Evolutionary conservation across 2,113 vertebrate genomes (phyloP), one percentile per base, ranked within the genome.

Genomic region (Cygnus buccinator): DNA sequence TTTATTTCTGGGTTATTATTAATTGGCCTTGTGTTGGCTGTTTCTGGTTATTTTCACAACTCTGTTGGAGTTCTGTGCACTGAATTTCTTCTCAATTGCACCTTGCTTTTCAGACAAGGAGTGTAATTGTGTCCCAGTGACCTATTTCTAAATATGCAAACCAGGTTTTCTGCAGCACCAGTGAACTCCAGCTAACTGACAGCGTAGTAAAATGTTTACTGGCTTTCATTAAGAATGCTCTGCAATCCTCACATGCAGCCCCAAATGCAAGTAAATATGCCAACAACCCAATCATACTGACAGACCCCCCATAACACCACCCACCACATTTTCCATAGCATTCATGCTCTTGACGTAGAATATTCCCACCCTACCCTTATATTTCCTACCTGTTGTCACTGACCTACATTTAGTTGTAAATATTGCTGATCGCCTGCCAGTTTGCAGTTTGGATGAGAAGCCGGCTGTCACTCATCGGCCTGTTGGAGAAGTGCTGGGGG

Each of bases 121-220:
- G 19, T 5, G 17, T 17, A 89, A 76, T 66, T 1, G 1, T 58
- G 93, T 85, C 94, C 96, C 90, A 95, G 87, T 95, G 81, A 95
- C 95, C 96, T 91, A 96, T 82, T 96, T 96, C 91, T 94, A 18
- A 66, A 87, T 76, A 94, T 66, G 87, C 62, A 96, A 82, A 96
- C 61, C 84, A 93, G 78, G 37, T 35, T 95, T 87, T 63, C 77
- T 1, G 11, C 59, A 85, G 86, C 84, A 84, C 58, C 54, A 41
- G 77, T 93, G 95, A 94, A 79, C 89, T 94, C 58, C 78, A 76
- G 74, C n/a, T 79, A 87, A 33, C 73, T 95, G 95, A 26, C 89
- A 96, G 83, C 1, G 4, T 73, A 90, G 84, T 87, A 50, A 87
- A 85, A 78, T 79, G 50, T 94, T 96, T 93, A 72, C 74, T 73